Evolutionary conservation across 2,888 invertebrate species (phyloP), one percentile per base, ranked within the genome.

Genomic region (Palloptera scutellata): DNA sequence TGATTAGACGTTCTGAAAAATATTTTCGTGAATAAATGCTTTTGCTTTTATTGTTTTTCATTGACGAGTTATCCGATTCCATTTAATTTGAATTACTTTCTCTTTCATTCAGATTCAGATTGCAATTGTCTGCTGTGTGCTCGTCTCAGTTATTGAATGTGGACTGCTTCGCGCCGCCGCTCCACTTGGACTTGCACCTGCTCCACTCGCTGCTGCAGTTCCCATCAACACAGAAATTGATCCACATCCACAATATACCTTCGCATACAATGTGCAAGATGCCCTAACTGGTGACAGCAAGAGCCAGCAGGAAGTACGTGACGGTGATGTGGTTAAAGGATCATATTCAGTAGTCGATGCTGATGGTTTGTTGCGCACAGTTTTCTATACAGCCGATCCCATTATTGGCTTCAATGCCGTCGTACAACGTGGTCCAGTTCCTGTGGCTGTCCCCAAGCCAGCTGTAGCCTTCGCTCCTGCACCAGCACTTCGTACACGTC

Each of bases 241-340:
- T 73, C 80, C 80, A 15, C 77, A 76, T 68, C 90, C 90, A 9
- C 89, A 90, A 81, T 91, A 91, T 78, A 88, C 89, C 41, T 91
- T 88, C 82, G 89, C 90, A 51, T 91, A 91, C 79, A 90, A 90
- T 75, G 89, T 91, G 70, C 89, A 90, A 78, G 91, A 91, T 80
- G 87, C 88, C 61, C 77, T 90, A 30, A 90, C 90, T 72, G 90
- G 91, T 79, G 85, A 88, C 81, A 87, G 84, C 74, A 87, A 87
- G 77, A 86, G 86, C 73, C 87, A 88, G 78, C 84, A 86, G 69
- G 87, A 88, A 78, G 79, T 86, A 53, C 86, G 90, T 13, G 88
- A 87, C 59, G 90, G 90, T 0, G 89, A 89, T 76, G 87, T 90
- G 11, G 90, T 90, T 17, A 89, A 78, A 72, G 81, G 81, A 68